Evolutionary conservation across 2,113 vertebrate species (phyloP).

Genomic region (Lethenteron reissneri): DNA sequence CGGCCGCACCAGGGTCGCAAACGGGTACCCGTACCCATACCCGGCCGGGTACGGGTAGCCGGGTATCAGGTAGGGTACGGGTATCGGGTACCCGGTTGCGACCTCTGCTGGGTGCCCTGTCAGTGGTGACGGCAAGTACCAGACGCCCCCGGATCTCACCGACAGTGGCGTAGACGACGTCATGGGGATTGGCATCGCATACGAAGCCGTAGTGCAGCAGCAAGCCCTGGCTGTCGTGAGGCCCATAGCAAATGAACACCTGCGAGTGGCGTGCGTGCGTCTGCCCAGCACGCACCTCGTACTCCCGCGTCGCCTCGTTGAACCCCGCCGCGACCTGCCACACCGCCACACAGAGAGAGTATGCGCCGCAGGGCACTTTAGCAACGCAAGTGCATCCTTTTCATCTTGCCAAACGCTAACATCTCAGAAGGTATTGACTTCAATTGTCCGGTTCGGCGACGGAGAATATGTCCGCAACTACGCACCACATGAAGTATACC

Average conservation of each 20-base stretch:
- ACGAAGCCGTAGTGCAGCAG: constrained; percentile 78
- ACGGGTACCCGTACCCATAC: too few species aligned
- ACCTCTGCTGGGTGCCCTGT: neutral
- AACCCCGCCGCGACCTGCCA: constrained; percentile 50
- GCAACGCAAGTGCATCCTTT: neutral
- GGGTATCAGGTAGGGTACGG: neutral
- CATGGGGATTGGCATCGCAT: constrained; percentile 40
- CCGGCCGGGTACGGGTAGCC: neutral
- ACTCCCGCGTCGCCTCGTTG: constrained; percentile 33
- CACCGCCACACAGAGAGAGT: neutral
- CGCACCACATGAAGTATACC: neutral
- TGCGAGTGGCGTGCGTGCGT: constrained; percentile 28
- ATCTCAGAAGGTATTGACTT: neutral
- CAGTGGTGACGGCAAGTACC: neutral
- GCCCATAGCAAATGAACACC: constrained; percentile 69
- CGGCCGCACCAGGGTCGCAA: too few species aligned
- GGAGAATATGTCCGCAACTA: neutral
- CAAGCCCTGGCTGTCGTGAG: constrained; percentile 61
- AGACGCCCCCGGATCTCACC: constrained; percentile 22
- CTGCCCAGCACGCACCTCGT: constrained; percentile 37
- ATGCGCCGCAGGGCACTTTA: neutral
- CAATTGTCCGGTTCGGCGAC: neutral
- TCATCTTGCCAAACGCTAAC: neutral
- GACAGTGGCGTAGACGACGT: constrained; percentile 40
- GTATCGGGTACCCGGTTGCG: neutral